Evolutionary conservation across 2,797 vertebrate species (phyloP).

Genomic region (Macropus fuliginosus): DNA sequence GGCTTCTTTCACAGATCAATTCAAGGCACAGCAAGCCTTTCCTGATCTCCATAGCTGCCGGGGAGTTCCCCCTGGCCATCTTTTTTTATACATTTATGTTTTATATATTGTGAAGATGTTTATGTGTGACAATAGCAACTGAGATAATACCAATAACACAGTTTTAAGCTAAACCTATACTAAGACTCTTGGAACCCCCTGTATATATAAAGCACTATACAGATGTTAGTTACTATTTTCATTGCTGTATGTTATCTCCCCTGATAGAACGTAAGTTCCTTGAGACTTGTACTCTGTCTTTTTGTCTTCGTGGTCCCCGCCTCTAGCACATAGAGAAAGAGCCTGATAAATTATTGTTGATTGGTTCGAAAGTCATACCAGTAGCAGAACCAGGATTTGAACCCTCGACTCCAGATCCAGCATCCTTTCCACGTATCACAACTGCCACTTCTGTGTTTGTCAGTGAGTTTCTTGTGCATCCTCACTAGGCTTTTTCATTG

Average conservation of each 20-base stretch:
- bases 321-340: slow-evolving; percentile 60
- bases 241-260: slow-evolving; percentile 12
- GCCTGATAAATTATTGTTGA: slow-evolving; percentile 50
- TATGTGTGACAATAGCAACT: background rate
- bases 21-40: background rate
- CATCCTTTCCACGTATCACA: background rate
- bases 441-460: background rate
- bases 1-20: background rate
- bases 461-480: background rate
- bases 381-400: background rate
- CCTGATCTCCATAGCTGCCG: background rate
- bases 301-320: slow-evolving; percentile 18
- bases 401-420: background rate
- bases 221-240: background rate
- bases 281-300: background rate
- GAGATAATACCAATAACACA: background rate
- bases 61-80: background rate
- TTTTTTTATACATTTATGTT: background rate
- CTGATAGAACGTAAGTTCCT: slow-evolving; percentile 1
- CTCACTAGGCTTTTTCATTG: background rate
- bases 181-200: background rate
- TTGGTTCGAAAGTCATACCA: background rate
- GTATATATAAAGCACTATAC: background rate
- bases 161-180: background rate
- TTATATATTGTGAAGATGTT: background rate